These are phyloP conservation scores for Hippoglossus hippoglossus DNA, from an alignment of 2,797 vertebrate species.

Conservation along the genomic window DNA sequence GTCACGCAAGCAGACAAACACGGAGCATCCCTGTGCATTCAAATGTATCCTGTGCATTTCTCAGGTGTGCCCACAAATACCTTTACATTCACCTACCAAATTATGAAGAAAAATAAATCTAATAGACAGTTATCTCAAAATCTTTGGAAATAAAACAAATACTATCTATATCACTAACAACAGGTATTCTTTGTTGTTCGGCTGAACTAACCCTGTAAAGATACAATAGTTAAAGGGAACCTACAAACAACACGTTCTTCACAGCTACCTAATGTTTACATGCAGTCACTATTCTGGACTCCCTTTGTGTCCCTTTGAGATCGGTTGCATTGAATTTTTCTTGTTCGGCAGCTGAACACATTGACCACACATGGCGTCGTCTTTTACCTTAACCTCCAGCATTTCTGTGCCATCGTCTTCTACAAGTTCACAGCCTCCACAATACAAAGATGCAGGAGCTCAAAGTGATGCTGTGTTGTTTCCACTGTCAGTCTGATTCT, in stretches of 20 bases:
- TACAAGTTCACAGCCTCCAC: background rate
- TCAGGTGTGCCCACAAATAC: too few species aligned
- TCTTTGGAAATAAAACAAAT: too few species aligned
- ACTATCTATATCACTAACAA: too few species aligned
- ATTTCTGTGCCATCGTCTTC: background rate
- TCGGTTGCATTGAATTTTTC: background rate
- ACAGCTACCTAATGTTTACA: background rate
- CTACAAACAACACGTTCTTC: background rate
- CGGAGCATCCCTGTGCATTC: too few species aligned
- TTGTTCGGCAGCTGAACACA: background rate
- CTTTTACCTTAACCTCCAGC: background rate
- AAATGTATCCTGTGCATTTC: too few species aligned
- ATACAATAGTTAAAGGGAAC: too few species aligned
- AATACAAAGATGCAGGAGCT: background rate
- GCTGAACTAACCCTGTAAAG: too few species aligned
- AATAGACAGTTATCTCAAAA: too few species aligned
- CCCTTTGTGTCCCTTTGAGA: background rate
- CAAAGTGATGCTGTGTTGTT: background rate
- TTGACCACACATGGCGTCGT: background rate
- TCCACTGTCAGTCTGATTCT: conserved; percentile 7
- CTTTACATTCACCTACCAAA: too few species aligned
- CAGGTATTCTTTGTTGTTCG: too few species aligned
- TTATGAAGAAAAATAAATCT: too few species aligned
- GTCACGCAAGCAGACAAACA: too few species aligned
- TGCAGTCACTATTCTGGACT: background rate